Conservation (phyloP, 2,888 invertebrate genomes). For the Pammene fasciana region DNA sequence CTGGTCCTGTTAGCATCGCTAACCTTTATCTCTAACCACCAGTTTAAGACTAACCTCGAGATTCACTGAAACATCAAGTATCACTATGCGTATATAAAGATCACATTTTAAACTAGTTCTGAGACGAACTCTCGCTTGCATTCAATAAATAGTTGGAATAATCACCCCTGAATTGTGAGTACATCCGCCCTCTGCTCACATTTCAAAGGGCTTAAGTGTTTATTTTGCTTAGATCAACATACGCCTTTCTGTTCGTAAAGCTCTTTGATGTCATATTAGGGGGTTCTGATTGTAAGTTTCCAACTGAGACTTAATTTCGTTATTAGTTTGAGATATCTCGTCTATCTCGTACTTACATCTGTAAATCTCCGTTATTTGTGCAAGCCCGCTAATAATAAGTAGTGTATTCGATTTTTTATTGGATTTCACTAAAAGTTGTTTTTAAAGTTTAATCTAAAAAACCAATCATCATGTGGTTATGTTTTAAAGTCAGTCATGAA, state of each 20-base stretch:
- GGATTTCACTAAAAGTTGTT: no score
- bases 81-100: neutral
- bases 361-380: neutral
- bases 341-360: neutral
- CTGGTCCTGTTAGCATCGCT: constrained; percentile 36
- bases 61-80: neutral
- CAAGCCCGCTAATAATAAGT: neutral
- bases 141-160: neutral
- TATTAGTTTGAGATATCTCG: constrained; percentile 11
- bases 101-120: neutral
- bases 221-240: neutral
- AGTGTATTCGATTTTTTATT: no score
- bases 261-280: constrained; percentile 32
- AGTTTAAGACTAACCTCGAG: neutral
- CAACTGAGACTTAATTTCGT: constrained; percentile 10
- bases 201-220: neutral
- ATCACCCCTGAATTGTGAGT: constrained; percentile 39
- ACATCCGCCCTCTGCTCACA: constrained; percentile 67
- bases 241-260: neutral
- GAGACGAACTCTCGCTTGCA: neutral
- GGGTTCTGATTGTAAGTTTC: constrained; percentile 10
- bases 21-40: neutral
- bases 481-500: no score
- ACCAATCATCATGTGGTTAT: no score
- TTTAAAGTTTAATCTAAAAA: no score